Evolutionary conservation across 2,797 vertebrate species (phyloP), one percentile per base, ranked within the genome.

Genomic region (Poliocrania exsul): DNA sequence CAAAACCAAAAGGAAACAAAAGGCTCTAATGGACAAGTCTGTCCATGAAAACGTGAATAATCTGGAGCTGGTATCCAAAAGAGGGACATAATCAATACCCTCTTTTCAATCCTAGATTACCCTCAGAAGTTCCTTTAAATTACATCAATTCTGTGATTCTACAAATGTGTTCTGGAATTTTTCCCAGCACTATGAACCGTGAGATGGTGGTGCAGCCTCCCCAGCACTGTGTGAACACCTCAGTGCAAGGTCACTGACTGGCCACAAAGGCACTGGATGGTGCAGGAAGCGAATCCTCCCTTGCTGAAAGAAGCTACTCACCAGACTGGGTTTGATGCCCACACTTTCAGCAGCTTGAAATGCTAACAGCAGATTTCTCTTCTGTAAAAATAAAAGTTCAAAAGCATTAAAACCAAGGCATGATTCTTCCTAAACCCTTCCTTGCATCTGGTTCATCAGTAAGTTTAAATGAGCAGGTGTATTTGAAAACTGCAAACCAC

Each of bases 301-400:
- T 47, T 60, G 42, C 57, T 88, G 5, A 47, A 70, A 89, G 28
- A 5, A 75, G 35, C 67, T 50, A 98, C 99, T 99, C 97, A 99
- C 99, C 98, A 99, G 97, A 88, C 99, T 99, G 67, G 99, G 97
- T 97, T 99, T 99, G 97, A 99, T 99, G 95, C 99, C 99, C 37
- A 99, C 98, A 82, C 99, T 99, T 98, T 99, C 99, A 6, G 99
- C 99, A 11, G 99, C 99, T 98, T 99, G 99, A 97, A 99, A 99
- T 53, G 99, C 99, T 96, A 99, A 95, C 80, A 98, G 98, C 95
- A 99, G 98, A 98, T 99, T 99, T 92, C 98, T 98, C 91, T 98
- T 98, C 98, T 98, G 97, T 33, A 62, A 94, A 93, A 90, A 92
- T 29, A 81, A 16, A 92, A 57, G 73, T 65, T 73, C 65, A 56